Base-by-base conservation (phyloP, 2,113 vertebrate genomes). In the Gasterosteus nipponicus region DNA sequence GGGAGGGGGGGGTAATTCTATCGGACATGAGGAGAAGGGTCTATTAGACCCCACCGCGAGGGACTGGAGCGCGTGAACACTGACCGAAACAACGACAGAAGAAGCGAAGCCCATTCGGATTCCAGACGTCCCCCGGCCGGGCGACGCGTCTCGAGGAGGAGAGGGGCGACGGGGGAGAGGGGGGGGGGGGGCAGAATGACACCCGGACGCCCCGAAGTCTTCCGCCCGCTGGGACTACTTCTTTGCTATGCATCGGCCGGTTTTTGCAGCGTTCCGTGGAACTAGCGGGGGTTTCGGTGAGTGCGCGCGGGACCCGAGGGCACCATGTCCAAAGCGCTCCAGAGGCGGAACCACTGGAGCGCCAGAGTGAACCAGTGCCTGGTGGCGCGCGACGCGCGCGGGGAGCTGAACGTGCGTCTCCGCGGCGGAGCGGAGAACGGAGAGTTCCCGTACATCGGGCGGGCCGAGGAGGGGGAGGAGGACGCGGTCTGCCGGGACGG, bases 261-360 rank as follows among this genome's bases (percentile, higher is more conserved):
- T 59, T 82, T 59, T 62, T 19, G 66, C 80, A 59, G 71, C 69
- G 68, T 65, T 85, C 60, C 31, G 90, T 61, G 70, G 69, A 73
- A 78, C 49, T 67, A 85, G 75, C 59, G 71, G 6, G 18, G 18
- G 19, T 26, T 11, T 46, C 14, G 12, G 12, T 16, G 79, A 38
- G 35, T 38, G 35, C 35, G 35, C 6, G 35, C 7, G 35, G 73
- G 69, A 75, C 73, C 72, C 73, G 77, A 89, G 69, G 79, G 2
- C 93, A 86, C 61, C 83, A 98, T 98, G 97, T 95, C 96, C 78
- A 96, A 95, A 90, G 96, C 95, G 59, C 92, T 96, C 67, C 96
- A 95, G 83, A 97, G 92, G 93, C 97, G 96, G 91, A 96, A 95
- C 90, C 96, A 98, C 94, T 98, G 97, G 97, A 95, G 94, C 65